Percentiles rank a stretch among this genome's conserved stretches.
phyloP scores from a whole-genome alignment of 2,888 invertebrate genomes.

The Ectemnius continuus region DNA sequence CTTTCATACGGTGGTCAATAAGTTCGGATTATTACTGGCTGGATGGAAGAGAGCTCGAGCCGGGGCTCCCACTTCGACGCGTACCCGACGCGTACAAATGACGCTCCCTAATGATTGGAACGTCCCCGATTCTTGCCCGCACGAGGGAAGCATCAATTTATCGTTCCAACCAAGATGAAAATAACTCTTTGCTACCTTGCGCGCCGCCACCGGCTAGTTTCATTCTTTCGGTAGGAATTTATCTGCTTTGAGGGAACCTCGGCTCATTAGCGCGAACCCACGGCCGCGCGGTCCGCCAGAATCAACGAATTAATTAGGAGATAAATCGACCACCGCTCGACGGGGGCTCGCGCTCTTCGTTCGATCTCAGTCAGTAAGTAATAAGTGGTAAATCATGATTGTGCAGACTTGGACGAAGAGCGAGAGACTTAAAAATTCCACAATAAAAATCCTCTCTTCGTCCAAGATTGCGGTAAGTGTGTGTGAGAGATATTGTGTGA shows the following conservation, averaged over 20 bases:
- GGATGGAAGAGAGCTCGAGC: slow-evolving; percentile 20
- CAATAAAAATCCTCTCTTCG: slow-evolving; percentile 31
- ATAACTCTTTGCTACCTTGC: not conserved
- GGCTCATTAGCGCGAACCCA: slow-evolving; percentile 24
- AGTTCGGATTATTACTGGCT: slow-evolving; percentile 20
- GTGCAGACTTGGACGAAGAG: slow-evolving; percentile 48
- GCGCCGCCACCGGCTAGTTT: not conserved
- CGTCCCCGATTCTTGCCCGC: slow-evolving; percentile 2
- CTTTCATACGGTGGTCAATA: slow-evolving; percentile 46
- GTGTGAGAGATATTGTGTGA: slow-evolving; percentile 39
- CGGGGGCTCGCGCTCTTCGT: slow-evolving; percentile 13
- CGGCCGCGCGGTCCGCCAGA: slow-evolving; percentile 7
- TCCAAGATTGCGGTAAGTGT: slow-evolving; percentile 50
- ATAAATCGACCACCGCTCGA: not conserved
- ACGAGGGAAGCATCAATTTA: not conserved
- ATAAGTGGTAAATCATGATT: slow-evolving; percentile 31
- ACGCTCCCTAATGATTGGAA: slow-evolving; percentile 4
- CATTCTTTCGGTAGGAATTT: not conserved
- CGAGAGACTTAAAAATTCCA: not conserved
- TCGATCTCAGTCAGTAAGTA: slow-evolving; percentile 30
- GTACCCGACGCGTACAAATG: not conserved
- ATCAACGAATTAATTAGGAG: not conserved
- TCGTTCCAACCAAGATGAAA: not conserved
- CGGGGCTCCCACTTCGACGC: slow-evolving; percentile 21
- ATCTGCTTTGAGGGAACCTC: slow-evolving; percentile 19